These are phyloP conservation scores for Rhinopomastus cyanomelas DNA, from an alignment of 2,113 vertebrate genomes.

Conservation along the genomic window DNA sequence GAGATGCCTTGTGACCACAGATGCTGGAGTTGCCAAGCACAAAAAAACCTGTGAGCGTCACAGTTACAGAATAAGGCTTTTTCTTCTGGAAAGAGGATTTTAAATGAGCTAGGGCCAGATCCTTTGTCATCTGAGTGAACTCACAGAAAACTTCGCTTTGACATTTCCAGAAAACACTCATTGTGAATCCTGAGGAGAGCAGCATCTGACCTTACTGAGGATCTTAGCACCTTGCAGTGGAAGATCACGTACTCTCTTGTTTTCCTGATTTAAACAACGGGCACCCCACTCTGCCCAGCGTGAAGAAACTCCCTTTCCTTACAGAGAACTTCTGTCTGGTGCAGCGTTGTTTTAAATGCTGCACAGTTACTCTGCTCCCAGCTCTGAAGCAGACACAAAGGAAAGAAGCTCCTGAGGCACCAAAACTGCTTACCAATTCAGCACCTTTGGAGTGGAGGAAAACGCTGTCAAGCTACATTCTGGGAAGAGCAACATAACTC, in stretches of 20 bases:
- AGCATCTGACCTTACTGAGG: not conserved
- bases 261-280: not conserved
- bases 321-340: not conserved
- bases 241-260: fast-evolving
- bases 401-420: not conserved
- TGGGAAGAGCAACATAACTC: not conserved
- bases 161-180: not conserved
- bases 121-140: not conserved
- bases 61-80: not conserved
- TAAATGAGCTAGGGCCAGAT: not conserved
- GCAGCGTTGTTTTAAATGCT: not conserved
- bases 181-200: not conserved
- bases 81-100: not conserved
- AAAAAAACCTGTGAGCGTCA: not conserved
- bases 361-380: not conserved
- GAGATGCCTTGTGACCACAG: not conserved
- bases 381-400: not conserved
- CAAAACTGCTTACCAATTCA: not conserved
- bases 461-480: not conserved
- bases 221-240: not conserved
- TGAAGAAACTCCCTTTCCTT: not conserved
- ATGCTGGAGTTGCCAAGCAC: not conserved
- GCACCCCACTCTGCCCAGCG: not conserved
- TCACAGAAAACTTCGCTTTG: not conserved
- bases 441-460: not conserved